These are phyloP conservation scores for Alcedo atthis DNA, from an alignment of 2,797 vertebrate species.

Conservation along the genomic window DNA sequence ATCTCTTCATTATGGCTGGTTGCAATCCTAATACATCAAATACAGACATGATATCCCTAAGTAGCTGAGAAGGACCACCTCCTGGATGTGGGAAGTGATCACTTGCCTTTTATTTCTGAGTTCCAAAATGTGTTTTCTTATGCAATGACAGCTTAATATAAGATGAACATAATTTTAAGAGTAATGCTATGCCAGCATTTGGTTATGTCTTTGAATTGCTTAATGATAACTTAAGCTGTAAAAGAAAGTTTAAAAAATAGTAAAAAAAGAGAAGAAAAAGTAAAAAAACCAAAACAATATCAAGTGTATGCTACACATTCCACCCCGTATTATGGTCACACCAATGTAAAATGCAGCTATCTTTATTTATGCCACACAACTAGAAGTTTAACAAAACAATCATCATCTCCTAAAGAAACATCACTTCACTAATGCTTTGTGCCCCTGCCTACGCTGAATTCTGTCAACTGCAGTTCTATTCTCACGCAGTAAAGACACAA, in stretches of 20 bases:
- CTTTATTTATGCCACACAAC: not conserved
- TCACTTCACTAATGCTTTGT: not conserved
- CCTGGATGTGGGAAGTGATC: not conserved
- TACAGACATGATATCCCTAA: not conserved
- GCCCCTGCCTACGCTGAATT: not conserved
- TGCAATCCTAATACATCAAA: not conserved
- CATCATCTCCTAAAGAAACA: not conserved
- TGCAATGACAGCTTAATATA: not conserved
- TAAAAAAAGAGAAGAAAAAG: too few relatives aligned
- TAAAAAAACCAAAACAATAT: not conserved
- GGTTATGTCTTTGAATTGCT: not conserved
- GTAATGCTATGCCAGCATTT: not conserved
- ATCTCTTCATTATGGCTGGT: not conserved
- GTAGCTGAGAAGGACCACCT: not conserved
- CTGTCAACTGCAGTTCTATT: not conserved
- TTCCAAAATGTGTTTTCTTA: not conserved
- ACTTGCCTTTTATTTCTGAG: not conserved
- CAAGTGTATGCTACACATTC: not conserved
- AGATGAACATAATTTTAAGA: conserved; percentile 10
- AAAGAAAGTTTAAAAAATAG: not conserved
- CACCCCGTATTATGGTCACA: not conserved
- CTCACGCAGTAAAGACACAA: not conserved
- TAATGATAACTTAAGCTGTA: not conserved
- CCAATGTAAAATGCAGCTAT: not conserved
- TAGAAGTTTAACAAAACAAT: not conserved